phyloP scores from a whole-genome alignment of 2,797 vertebrate species.

The Hemitrygon akajei region DNA sequence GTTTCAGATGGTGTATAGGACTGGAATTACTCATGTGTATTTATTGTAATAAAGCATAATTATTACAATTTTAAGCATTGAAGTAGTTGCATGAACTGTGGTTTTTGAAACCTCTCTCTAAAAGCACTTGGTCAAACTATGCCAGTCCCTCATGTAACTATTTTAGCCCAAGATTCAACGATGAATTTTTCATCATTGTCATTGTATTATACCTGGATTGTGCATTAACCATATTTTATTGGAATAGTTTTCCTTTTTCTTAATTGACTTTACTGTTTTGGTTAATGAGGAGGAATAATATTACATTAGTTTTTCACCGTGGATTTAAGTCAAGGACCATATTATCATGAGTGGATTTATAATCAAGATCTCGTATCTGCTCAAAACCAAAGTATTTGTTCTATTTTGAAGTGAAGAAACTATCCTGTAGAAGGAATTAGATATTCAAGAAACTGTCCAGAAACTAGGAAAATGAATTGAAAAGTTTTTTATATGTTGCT shows the following conservation, averaged over 20 bases:
- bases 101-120: too few relatives aligned
- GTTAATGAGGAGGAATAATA: background rate
- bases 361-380: background rate
- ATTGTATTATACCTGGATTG: background rate
- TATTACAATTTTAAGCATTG: too few relatives aligned
- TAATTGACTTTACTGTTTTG: background rate
- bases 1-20: too few relatives aligned
- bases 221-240: background rate
- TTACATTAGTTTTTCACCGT: background rate
- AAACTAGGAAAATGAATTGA: background rate
- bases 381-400: background rate
- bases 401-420: background rate
- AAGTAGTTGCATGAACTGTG: too few relatives aligned
- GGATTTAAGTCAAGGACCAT: background rate
- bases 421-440: background rate
- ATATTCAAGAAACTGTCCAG: background rate
- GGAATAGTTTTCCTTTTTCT: background rate
- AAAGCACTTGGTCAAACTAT: too few relatives aligned
- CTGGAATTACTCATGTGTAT: too few relatives aligned
- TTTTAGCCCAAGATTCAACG: too few relatives aligned
- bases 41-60: too few relatives aligned
- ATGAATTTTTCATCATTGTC: too few relatives aligned
- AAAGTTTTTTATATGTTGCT: background rate
- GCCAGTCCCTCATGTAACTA: too few relatives aligned
- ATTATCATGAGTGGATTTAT: background rate